Conservation (phyloP, 2,888 invertebrate genomes). For the Oxyteleia sp. region DNA sequence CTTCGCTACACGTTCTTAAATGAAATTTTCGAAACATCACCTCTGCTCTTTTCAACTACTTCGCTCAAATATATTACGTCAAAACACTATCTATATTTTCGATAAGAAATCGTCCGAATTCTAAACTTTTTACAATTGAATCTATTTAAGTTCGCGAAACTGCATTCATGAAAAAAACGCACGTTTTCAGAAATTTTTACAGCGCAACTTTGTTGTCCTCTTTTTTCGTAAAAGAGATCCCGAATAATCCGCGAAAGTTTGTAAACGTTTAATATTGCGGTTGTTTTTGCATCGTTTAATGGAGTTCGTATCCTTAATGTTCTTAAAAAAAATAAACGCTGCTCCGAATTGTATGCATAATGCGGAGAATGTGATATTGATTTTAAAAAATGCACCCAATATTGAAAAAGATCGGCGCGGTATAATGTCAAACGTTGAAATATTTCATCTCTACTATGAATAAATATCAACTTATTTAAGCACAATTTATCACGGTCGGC, state of each 20-base stretch:
- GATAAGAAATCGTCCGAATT: too few relatives aligned
- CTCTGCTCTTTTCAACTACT: too few relatives aligned
- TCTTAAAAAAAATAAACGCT: too few relatives aligned
- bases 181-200: slow-evolving; percentile 6
- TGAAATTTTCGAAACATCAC: too few relatives aligned
- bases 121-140: background rate
- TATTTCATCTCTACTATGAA: slow-evolving; percentile 40
- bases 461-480: slow-evolving; percentile 52
- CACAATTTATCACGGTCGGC: slow-evolving; percentile 24
- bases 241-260: background rate
- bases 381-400: slow-evolving; percentile 16
- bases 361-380: slow-evolving; percentile 13
- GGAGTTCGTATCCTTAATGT: background rate
- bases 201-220: background rate
- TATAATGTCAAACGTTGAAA: slow-evolving; percentile 25
- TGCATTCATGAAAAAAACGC: background rate
- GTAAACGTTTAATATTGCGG: slow-evolving; percentile 10
- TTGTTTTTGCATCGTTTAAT: background rate
- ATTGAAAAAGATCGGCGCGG: slow-evolving; percentile 8
- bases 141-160: background rate
- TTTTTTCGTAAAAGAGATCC: slow-evolving; percentile 16
- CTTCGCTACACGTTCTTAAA: too few relatives aligned
- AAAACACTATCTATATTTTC: too few relatives aligned
- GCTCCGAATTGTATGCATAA: background rate
- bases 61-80: too few relatives aligned